Base-by-base conservation (phyloP, 2,888 invertebrate species). In the Orthosia gracilis region DNA sequence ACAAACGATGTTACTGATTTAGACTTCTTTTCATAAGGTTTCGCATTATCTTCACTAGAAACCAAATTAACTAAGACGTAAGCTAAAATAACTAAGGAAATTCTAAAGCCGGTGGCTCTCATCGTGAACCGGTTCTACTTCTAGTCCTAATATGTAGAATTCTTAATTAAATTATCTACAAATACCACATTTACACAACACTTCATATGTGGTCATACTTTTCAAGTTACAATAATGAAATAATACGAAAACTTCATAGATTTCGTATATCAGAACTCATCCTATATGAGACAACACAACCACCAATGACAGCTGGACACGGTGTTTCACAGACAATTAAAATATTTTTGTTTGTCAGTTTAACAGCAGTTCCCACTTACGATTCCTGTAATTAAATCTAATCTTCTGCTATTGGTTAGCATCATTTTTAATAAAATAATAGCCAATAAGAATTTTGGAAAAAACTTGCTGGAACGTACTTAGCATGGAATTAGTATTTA, bases 1-100 rank as follows among this genome's bases (percentile, higher is more conserved):
- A 99, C 97, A 70, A 98, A 97, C 45, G 98, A 98, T 21, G 98
- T 98, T 21, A 99, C 98, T 69, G 98, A 98, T 95, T 98, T 99
- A 18, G 97, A 94, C 91, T 97, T 98, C 87, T 93, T 96, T 83
- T 95, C 95, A 86, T 94, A 93, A 67, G 92, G 89, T 86, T 92
- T 94, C 57, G 86, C 84, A 78, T 86, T 77, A 76, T 94, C 93
- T 76, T 85, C 85, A 87, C 91, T 90, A 59, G 88, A 88, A 69
- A 92, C 91, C 79, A 92, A 88, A 86, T 89, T 87, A 84, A 91
- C 82, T 89, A 91, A 86, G 84, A 90, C 86, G 86, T 86, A 89
- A 76, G 89, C 87, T 83, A 94, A 87, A 87, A 93, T 86, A 86
- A 94, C 83, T 87, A 94, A 82, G 86, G 87, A 87, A 87, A 92